These are phyloP conservation scores for Ochropacha duplaris DNA, from an alignment of 2,888 invertebrate species.

Conservation along the genomic window DNA sequence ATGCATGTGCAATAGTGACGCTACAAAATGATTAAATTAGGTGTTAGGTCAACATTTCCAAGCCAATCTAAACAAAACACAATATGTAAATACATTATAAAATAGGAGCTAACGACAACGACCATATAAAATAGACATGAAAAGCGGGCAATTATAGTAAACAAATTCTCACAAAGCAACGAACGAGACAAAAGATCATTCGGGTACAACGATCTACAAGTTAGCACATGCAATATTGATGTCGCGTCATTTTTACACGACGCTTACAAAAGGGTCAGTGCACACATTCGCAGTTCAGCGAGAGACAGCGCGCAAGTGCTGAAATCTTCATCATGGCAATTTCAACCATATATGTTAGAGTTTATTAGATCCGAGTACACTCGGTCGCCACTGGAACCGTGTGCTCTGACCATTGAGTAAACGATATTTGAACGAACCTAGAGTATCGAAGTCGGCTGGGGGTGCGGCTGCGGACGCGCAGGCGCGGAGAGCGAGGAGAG, in stretches of 20 bases:
- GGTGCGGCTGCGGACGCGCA: constrained; percentile 60
- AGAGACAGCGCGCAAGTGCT: background rate
- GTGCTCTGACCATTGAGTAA: background rate
- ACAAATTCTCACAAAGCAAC: background rate
- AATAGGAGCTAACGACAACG: background rate
- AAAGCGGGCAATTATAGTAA: background rate
- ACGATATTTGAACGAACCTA: constrained; percentile 57
- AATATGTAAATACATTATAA: no score
- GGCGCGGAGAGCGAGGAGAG: constrained; percentile 53
- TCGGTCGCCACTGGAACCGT: background rate
- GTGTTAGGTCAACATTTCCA: no score
- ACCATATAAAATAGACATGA: background rate
- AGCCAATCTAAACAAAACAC: no score
- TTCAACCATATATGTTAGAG: background rate
- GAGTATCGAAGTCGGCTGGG: constrained; percentile 67
- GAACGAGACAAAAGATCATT: background rate
- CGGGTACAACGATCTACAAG: background rate
- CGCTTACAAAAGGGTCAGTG: constrained; percentile 16
- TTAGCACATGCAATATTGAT: constrained; percentile 11
- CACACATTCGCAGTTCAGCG: background rate
- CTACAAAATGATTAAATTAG: no score
- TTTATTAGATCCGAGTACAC: background rate
- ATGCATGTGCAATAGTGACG: no score
- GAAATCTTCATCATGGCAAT: background rate
- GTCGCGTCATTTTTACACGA: background rate